Percentiles rank a stretch among this genome's conserved stretches.
Conservation (phyloP, 2,888 invertebrate species). For the Tetheella fluctuosa region DNA sequence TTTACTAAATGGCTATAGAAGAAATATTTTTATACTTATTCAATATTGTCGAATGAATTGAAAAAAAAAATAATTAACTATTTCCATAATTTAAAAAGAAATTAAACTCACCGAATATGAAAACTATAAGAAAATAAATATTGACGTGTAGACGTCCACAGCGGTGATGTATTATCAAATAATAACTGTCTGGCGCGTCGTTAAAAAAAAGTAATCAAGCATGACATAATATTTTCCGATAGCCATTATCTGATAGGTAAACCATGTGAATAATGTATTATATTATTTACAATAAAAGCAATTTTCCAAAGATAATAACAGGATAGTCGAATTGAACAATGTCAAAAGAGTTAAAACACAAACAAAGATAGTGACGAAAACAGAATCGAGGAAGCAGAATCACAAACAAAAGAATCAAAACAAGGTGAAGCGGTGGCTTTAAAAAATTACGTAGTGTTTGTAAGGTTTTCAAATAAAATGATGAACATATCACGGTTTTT, state of each 20-base stretch:
- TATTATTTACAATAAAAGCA: background rate
- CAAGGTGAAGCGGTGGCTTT: conserved; percentile 41
- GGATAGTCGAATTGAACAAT: conserved; percentile 37
- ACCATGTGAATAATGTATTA: conserved; percentile 21
- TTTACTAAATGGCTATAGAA: background rate
- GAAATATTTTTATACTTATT: background rate
- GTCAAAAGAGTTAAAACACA: conserved; percentile 31
- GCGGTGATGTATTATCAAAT: conserved; percentile 21
- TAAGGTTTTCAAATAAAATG: conserved; percentile 44
- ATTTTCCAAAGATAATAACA: conserved; percentile 19
- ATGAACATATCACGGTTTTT: conserved; percentile 55
- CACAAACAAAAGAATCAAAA: conserved; percentile 63
- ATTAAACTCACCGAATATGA: conserved; percentile 5
- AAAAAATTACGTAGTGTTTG: conserved; percentile 8
- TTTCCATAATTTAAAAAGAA: background rate
- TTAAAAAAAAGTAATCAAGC: conserved; percentile 17
- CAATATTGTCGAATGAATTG: too few relatives aligned
- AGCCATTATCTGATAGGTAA: conserved; percentile 31
- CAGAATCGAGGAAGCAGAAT: conserved; percentile 57
- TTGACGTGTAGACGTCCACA: background rate
- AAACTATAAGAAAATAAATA: conserved; percentile 10
- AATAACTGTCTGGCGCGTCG: conserved; percentile 29
- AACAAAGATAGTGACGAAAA: conserved; percentile 38
- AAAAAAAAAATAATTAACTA: too few relatives aligned
- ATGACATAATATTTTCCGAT: conserved; percentile 24